A percentile compares a stretch with the other conserved stretches of the same genome.
These are phyloP conservation scores for Tenodera sinensis DNA, from an alignment of 2,888 invertebrate genomes.

Conservation along the genomic window DNA sequence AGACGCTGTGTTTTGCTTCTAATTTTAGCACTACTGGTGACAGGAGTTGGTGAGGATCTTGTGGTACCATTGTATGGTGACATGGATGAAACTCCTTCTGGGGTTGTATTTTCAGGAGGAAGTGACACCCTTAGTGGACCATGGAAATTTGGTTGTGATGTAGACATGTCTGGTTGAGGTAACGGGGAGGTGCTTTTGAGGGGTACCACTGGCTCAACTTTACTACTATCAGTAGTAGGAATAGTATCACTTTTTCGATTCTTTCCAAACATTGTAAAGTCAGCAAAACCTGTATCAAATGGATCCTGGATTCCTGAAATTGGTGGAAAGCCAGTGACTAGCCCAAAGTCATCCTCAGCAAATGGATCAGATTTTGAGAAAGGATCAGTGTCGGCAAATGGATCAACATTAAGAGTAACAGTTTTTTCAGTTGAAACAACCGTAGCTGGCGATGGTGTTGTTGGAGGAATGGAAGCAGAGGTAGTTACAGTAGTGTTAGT, in stretches of 20 bases:
- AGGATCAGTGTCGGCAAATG: constrained; percentile 67
- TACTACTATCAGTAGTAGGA: background rate
- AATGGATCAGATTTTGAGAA: constrained; percentile 69
- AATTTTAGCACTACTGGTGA: constrained; percentile 19
- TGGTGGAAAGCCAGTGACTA: constrained; percentile 38
- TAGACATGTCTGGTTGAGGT: constrained; percentile 28
- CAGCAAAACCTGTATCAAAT: constrained; percentile 53
- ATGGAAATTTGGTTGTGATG: constrained; percentile 41
- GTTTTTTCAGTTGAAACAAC: background rate
- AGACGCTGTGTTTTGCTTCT: constrained; percentile 20
- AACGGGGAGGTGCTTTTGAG: constrained; percentile 9
- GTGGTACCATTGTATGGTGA: background rate
- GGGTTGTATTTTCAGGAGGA: constrained; percentile 55
- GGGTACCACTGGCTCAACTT: background rate
- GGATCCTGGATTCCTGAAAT: constrained; percentile 50
- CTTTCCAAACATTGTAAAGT: constrained; percentile 38
- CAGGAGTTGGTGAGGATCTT: background rate
- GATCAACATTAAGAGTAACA: constrained; percentile 45
- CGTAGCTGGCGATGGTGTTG: background rate
- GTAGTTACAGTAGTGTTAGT: constrained; percentile 19
- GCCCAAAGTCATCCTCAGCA: constrained; percentile 54
- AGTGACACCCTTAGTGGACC: constrained; percentile 67
- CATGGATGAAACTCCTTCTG: constrained; percentile 18
- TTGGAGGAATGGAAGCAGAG: background rate
- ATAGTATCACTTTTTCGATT: background rate